A percentile compares a stretch with the other conserved stretches of the same genome.
These are phyloP conservation scores for Lindbergichthys nudifrons DNA, from an alignment of 2,797 vertebrate species.

Conservation along the genomic window DNA sequence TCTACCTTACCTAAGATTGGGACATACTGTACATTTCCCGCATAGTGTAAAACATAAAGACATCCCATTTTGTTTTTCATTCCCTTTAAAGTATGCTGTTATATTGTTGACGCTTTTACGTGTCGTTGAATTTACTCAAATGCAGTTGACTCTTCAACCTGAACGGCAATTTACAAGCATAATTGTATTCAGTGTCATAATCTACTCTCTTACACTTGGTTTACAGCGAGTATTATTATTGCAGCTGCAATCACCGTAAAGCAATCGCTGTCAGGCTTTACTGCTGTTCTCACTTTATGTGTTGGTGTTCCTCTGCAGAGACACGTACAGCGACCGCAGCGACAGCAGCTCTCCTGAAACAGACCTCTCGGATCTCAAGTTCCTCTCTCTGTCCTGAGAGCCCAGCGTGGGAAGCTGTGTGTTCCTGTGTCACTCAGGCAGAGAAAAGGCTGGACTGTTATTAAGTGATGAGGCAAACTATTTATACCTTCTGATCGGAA, in stretches of 20 bases:
- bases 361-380: conserved; percentile 91
- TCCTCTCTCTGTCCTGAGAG: conserved; percentile 84
- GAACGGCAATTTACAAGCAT: conserved; percentile 12
- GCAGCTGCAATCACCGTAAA: conserved; percentile 13
- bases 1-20: not conserved
- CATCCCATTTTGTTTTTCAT: not conserved
- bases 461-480: not conserved
- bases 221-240: conserved; percentile 16
- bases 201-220: conserved; percentile 9
- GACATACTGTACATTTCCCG: too few species aligned
- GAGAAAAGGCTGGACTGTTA: not conserved
- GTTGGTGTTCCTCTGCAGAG: conserved; percentile 81
- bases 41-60: not conserved
- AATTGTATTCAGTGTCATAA: conserved; percentile 22
- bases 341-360: conserved; percentile 92
- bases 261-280: not conserved
- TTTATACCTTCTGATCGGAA: conserved; percentile 13
- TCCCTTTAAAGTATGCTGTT: not conserved
- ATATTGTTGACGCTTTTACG: not conserved
- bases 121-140: conserved; percentile 5
- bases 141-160: not conserved
- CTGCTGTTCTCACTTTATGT: conserved; percentile 14
- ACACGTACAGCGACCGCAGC: conserved; percentile 93
- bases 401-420: not conserved
- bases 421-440: not conserved